Evolutionary conservation across 2,888 invertebrate genomes (phyloP), one percentile per base, ranked within the genome.

Genomic region (Athetis lepigone): DNA sequence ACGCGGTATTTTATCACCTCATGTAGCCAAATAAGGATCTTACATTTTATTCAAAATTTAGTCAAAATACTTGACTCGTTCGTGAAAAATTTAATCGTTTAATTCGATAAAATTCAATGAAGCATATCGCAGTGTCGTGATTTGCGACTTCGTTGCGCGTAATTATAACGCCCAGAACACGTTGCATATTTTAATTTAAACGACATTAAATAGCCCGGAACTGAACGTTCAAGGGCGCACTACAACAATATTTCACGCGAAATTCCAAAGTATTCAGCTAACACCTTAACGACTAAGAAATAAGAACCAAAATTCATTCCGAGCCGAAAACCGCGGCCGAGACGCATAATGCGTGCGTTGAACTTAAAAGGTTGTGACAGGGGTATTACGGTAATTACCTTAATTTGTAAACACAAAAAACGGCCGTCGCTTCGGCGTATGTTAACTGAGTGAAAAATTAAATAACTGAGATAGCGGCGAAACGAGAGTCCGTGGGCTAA

Each of bases 311-410:
- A 85, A 83, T 88, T 68, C 75, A 74, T 47, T 73, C 75, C 62
- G 54, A 66, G 65, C 52, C 66, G 75, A 82, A 80, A 77, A 78
- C 72, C 73, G 83, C 75, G 74, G 56, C 74, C 74, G 78, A 79
- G 76, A 77, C 80, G 78, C 82, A 84, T 89, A 89, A 90, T 83
- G 88, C 92, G 93, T 86, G 84, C 92, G 86, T 91, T 93, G 92
- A 94, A 93, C 92, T 92, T 92, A 93, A 92, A 93, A 92, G 92
- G 92, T 91, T 92, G 91, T 92, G 93, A 92, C 92, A 91, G 90
- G 85, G 86, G 87, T 91, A 92, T 92, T 92, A 92, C 90, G 85
- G 91, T 91, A 92, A 92, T 93, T 92, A 90, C 90, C 88, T 93
- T 92, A 93, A 93, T 93, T 92, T 92, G 92, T 92, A 90, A 93